These are phyloP conservation scores for Lepus europaeus DNA, from an alignment of 2,113 vertebrate species.

Conservation along the genomic window DNA sequence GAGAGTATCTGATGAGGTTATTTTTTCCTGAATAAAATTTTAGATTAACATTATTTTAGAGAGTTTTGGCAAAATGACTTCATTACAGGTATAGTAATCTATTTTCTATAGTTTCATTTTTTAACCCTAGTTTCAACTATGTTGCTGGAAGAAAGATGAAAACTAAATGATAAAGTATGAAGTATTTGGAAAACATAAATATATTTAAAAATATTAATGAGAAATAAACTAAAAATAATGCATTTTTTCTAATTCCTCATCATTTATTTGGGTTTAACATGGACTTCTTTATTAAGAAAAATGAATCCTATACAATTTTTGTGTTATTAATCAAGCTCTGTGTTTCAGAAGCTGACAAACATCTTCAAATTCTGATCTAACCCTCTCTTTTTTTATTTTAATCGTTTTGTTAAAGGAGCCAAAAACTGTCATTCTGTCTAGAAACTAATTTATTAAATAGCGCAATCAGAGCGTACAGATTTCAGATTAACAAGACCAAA, in stretches of 20 bases:
- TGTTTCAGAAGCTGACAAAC: slow-evolving; percentile 10
- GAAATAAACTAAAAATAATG: not conserved
- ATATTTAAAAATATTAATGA: slow-evolving; percentile 1
- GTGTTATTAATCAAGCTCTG: not conserved
- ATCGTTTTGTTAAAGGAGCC: not conserved
- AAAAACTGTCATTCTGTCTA: not conserved
- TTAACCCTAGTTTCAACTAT: slow-evolving; percentile 56
- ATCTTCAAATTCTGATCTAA: slow-evolving; percentile 28
- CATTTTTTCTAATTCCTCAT: not conserved
- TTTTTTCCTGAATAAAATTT: not conserved
- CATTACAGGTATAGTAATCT: slow-evolving; percentile 2
- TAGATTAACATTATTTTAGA: not conserved
- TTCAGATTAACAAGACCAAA: not conserved
- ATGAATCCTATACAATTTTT: not conserved
- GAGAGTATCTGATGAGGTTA: not conserved
- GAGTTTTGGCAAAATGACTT: not conserved
- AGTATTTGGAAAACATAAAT: not conserved
- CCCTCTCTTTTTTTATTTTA: slow-evolving; percentile 24
- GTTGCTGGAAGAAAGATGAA: slow-evolving; percentile 2
- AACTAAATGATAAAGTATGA: slow-evolving; percentile 46
- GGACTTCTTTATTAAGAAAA: not conserved
- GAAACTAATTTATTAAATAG: slow-evolving; percentile 1
- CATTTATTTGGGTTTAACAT: slow-evolving; percentile 24
- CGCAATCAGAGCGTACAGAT: not conserved
- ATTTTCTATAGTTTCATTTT: slow-evolving; percentile 16